Base-by-base conservation (phyloP, 2,113 vertebrate genomes). In the Jacana jacana region DNA sequence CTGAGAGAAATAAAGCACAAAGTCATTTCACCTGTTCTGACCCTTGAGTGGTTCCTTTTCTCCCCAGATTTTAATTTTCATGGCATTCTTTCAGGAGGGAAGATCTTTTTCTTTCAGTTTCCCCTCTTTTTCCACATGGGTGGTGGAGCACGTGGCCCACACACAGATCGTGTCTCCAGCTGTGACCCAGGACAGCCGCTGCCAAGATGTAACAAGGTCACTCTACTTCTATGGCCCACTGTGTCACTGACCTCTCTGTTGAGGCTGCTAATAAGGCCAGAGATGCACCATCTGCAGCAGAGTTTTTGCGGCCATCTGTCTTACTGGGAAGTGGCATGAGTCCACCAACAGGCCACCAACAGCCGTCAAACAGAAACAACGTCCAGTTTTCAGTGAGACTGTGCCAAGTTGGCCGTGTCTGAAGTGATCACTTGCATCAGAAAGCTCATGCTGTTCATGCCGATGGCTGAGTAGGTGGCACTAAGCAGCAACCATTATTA, bases 311-410 rank as follows among this genome's bases (percentile, higher is more conserved):
- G 89, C 95, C 96, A 95, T 96, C 95, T 94, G 93, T 91, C 86
- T 91, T 65, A 8, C 80, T 92, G 91, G 95, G 86, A 94, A 92
- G 91, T 95, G 93, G 93, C 96, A 42, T 9, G 86, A 87, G 80
- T 69, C 93, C 93, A 96, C 93, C 95, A 94, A 75, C 86, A 89
- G 93, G 92, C 92, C 96, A 96, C 96, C 92, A 96, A 91, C 91
- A 92, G 91, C 77, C 93, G 14, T 70, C 81, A 20, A 76, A 80
- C 70, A 87, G 93, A 69, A 84, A 19, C 73, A 58, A 76, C 22
- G 25, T n/a, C 88, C 92, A 83, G 65, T 81, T 84, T 84, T 51
- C 86, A 54, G 11, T 0, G 10, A 83, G 61, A 7, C 28, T 0
- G 69, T 94, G 95, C 96, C 96, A 92, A 93, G 40, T 69, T 94